Conservation (phyloP, 2,113 vertebrate genomes). For the Nipponia nippon region DNA sequence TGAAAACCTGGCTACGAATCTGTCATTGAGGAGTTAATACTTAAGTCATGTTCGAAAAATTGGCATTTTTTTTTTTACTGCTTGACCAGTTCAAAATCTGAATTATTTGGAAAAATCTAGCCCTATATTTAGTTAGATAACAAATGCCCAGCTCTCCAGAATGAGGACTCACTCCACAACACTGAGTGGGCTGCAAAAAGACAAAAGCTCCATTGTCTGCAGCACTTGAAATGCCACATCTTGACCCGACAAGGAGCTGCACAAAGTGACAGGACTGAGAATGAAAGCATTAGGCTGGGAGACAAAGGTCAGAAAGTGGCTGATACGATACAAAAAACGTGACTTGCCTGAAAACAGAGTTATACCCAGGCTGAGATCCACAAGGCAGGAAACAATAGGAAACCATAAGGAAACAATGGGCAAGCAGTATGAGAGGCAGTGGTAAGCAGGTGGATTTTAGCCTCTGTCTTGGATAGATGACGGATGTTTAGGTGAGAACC, state of each 20-base stretch:
- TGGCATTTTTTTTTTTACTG: not conserved
- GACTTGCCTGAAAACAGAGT: not conserved
- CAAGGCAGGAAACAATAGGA: not conserved
- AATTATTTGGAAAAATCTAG: not conserved
- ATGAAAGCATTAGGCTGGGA: not conserved
- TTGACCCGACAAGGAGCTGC: not conserved
- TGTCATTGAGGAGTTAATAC: not conserved
- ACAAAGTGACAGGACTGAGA: not conserved
- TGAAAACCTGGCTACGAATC: not conserved
- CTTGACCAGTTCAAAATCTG: not conserved
- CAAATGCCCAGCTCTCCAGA: not conserved
- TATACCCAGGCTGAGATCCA: not conserved
- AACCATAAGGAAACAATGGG: rapidly evolving
- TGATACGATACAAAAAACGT: not conserved
- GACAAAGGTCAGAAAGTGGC: not conserved
- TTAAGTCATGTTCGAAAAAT: rapidly evolving
- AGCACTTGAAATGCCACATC: not conserved
- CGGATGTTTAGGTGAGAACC: not conserved
- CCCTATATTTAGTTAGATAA: rapidly evolving
- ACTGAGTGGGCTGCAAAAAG: not conserved
- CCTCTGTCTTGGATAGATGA: not conserved
- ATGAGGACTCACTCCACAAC: not conserved
- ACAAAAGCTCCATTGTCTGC: not conserved
- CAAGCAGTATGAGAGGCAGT: not conserved
- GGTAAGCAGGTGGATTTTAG: not conserved